Percentiles rank a stretch among this genome's conserved stretches.
Conservation (phyloP, 2,888 invertebrate species). For the Drosophila birchii region DNA sequence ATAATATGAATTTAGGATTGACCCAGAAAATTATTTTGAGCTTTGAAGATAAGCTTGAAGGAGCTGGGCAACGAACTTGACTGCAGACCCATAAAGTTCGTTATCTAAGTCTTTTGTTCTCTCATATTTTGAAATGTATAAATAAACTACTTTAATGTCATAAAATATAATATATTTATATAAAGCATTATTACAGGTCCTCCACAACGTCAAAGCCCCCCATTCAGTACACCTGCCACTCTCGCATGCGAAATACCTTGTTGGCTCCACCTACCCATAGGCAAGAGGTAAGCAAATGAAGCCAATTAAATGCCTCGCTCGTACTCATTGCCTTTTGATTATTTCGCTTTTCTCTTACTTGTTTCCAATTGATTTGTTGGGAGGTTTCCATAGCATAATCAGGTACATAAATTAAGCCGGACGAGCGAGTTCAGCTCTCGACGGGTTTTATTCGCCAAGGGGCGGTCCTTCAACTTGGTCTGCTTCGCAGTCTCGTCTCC, state of each 20-base stretch:
- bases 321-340: conserved; percentile 53
- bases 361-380: conserved; percentile 55
- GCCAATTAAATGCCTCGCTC: conserved; percentile 61
- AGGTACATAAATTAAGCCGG: conserved; percentile 68
- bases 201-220: neutral
- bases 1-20: neutral
- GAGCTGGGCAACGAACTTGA: too few relatives aligned
- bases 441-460: conserved; percentile 30
- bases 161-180: neutral
- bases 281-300: conserved; percentile 33
- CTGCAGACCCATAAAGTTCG: too few relatives aligned
- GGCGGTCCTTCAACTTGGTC: conserved; percentile 24
- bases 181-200: conserved; percentile 4
- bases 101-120: too few relatives aligned
- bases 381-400: conserved; percentile 51
- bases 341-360: conserved; percentile 35
- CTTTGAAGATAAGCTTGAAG: too few relatives aligned
- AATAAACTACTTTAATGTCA: too few relatives aligned
- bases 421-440: conserved; percentile 4
- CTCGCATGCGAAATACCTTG: conserved; percentile 20
- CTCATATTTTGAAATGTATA: too few relatives aligned
- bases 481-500: neutral
- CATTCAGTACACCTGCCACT: neutral
- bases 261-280: conserved; percentile 57
- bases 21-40: too few relatives aligned